A percentile compares a stretch with the other conserved stretches of the same genome.
These are phyloP conservation scores for Argopecten irradians DNA, from an alignment of 1,140 invertebrate genomes.

Conservation along the genomic window DNA sequence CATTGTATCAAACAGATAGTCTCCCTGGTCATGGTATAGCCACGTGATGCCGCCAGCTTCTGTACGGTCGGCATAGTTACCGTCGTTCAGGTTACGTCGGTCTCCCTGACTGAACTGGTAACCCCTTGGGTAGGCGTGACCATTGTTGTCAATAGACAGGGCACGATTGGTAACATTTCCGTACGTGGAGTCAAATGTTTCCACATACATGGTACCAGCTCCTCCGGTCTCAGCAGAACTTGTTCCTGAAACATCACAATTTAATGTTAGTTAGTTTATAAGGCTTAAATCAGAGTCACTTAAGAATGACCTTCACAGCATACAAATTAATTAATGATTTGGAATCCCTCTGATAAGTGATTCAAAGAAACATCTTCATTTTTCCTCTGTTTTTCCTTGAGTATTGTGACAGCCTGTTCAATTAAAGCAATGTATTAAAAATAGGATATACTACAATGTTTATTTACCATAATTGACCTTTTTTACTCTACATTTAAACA, in stretches of 20 bases:
- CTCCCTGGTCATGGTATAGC: constrained; percentile 56
- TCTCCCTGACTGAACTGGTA: constrained; percentile 42
- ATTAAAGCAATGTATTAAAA: too few species aligned
- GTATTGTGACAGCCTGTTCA: too few species aligned
- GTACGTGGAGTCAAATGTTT: constrained; percentile 44
- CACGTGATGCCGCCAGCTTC: constrained; percentile 65
- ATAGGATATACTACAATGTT: too few species aligned
- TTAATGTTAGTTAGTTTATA: too few species aligned
- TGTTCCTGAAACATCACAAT: constrained; percentile 50
- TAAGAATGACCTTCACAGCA: too few species aligned
- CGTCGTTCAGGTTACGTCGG: constrained; percentile 57
- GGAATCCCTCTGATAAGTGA: too few species aligned
- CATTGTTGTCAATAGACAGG: constrained; percentile 62
- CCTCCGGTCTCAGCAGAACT: constrained; percentile 65
- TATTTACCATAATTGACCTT: too few species aligned
- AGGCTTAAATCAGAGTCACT: too few species aligned
- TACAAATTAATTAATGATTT: too few species aligned
- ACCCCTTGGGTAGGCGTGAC: constrained; percentile 59
- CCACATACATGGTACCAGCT: constrained; percentile 64
- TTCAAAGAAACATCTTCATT: too few species aligned
- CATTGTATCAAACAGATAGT: constrained; percentile 62
- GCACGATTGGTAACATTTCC: constrained; percentile 47
- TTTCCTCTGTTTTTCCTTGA: too few species aligned
- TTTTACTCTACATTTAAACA: too few species aligned
- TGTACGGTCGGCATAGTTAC: constrained; percentile 60